These are phyloP conservation scores for Zeugodacus cucurbitae DNA, from an alignment of 1,140 invertebrate genomes.

Conservation along the genomic window DNA sequence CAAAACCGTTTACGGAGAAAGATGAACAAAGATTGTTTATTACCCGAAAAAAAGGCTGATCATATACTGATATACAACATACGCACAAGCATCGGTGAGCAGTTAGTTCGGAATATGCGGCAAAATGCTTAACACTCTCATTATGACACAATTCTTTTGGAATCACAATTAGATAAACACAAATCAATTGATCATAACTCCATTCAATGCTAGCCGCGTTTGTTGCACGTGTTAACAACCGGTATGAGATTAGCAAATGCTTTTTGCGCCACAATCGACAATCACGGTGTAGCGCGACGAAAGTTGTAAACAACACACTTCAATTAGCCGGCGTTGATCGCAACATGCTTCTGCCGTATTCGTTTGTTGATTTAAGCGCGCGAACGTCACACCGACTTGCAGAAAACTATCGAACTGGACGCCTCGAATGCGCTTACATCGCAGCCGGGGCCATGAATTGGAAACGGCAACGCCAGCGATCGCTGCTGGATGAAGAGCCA, in stretches of 20 bases:
- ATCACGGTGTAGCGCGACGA: background rate
- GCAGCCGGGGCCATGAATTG: conserved; percentile 1
- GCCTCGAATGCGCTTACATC: background rate
- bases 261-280: background rate
- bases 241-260: conserved; percentile 17
- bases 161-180: background rate
- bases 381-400: conserved; percentile 23
- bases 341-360: conserved; percentile 17
- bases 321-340: conserved; percentile 7
- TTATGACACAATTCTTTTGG: background rate
- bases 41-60: too few species aligned
- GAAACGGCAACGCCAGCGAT: conserved; percentile 5
- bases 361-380: conserved; percentile 16
- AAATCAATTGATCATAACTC: background rate
- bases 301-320: conserved; percentile 23
- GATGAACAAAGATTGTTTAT: too few species aligned
- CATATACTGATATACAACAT: background rate
- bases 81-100: background rate
- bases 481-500: conserved; percentile 1
- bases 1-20: too few species aligned
- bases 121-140: background rate
- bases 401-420: conserved; percentile 33
- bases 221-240: conserved; percentile 20
- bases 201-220: background rate
- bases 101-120: background rate